A percentile compares a stretch with the other conserved stretches of the same genome.
Conservation (phyloP, 2,888 invertebrate species). For the Tuberolachnus salignus region DNA sequence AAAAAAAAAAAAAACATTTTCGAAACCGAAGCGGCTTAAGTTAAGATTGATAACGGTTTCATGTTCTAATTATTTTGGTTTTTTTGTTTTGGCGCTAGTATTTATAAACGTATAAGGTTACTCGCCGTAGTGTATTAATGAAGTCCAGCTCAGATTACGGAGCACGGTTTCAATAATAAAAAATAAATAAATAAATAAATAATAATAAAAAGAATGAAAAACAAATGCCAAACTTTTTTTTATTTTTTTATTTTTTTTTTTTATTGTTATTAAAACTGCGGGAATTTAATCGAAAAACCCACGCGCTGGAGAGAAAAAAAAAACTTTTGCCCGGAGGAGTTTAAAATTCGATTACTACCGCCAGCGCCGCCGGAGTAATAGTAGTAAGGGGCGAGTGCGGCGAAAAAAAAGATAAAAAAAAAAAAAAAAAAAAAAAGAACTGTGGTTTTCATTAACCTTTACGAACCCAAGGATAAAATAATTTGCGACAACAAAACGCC, state of each 20-base stretch:
- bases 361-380: neutral
- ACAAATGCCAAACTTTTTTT: slow-evolving; percentile 36
- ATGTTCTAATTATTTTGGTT: too few species aligned
- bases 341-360: slow-evolving; percentile 52
- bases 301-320: slow-evolving; percentile 23
- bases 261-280: slow-evolving; percentile 48
- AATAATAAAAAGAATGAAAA: slow-evolving; percentile 38
- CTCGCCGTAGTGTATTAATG: slow-evolving; percentile 24
- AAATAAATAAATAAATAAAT: neutral
- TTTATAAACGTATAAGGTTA: neutral
- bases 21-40: neutral
- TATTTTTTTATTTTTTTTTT: slow-evolving; percentile 33
- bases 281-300: slow-evolving; percentile 49
- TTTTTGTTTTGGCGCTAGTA: too few species aligned
- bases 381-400: neutral
- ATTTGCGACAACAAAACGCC: slow-evolving; percentile 48
- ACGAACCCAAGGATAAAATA: slow-evolving; percentile 43
- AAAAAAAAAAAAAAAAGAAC: slow-evolving; percentile 26
- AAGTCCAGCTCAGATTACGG: slow-evolving; percentile 25
- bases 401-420: neutral
- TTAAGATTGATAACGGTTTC: too few species aligned
- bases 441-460: slow-evolving; percentile 55
- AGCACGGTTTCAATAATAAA: slow-evolving; percentile 16
- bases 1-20: too few species aligned
- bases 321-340: slow-evolving; percentile 45